These are phyloP conservation scores for Apotomis turbidana DNA, from an alignment of 2,888 invertebrate species.

Conservation along the genomic window DNA sequence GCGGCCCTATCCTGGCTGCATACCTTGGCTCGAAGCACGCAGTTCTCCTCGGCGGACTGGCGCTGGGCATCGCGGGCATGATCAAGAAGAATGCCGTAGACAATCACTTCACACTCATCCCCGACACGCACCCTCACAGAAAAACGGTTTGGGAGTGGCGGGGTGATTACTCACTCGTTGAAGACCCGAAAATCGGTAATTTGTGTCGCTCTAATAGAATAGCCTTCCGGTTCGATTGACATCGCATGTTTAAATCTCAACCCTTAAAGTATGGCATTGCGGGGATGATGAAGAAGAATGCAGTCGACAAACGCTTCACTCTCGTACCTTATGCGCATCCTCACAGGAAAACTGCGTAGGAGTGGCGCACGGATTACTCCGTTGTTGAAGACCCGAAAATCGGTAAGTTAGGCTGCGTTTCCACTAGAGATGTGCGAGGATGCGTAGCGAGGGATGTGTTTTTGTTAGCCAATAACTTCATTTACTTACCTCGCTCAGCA, in stretches of 20 bases:
- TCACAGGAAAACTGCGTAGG: conserved; percentile 54
- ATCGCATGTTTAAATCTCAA: too few species aligned
- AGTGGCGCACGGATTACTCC: conserved; percentile 59
- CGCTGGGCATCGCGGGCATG: conserved; percentile 57
- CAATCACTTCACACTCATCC: conserved; percentile 50
- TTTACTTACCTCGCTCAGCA: too few species aligned
- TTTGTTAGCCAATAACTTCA: too few species aligned
- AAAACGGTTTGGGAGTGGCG: conserved; percentile 56
- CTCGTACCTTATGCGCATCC: conserved; percentile 49
- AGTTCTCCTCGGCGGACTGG: conserved; percentile 60
- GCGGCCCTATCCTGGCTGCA: conserved; percentile 64
- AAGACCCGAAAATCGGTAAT: conserved; percentile 66
- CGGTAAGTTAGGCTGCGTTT: conserved; percentile 48
- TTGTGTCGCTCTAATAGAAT: too few species aligned
- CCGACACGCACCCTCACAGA: conserved; percentile 50
- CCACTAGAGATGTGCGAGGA: too few species aligned
- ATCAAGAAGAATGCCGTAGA: conserved; percentile 67
- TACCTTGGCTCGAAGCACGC: conserved; percentile 66
- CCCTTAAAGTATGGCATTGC: conserved; percentile 48
- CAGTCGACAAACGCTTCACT: conserved; percentile 48
- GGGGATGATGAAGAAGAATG: conserved; percentile 65
- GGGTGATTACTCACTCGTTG: conserved; percentile 53
- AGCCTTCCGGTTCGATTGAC: too few species aligned
- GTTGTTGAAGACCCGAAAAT: conserved; percentile 59
- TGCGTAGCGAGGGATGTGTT: too few species aligned